phyloP scores from a whole-genome alignment of 2,113 vertebrate genomes.

The Aspidoscelis tigris region DNA sequence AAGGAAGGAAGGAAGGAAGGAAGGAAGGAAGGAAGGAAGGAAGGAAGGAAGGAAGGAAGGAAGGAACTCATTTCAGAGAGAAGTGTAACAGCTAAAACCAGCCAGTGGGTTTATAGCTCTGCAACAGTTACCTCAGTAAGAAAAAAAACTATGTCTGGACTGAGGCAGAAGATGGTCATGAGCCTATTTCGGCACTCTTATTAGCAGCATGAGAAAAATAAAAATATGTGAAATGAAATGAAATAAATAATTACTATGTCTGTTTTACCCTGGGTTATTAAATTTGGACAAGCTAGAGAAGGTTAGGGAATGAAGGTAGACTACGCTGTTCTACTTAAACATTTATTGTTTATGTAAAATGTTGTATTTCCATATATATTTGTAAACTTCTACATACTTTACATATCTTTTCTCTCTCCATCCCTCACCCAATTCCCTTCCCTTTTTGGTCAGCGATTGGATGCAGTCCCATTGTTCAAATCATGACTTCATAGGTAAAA shows the following conservation, averaged over 20 bases:
- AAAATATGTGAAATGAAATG: too few relatives aligned
- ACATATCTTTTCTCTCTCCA: too few relatives aligned
- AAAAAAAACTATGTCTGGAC: not conserved
- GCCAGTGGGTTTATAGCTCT: not conserved
- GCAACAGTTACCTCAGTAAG: not conserved
- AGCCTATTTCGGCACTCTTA: not conserved
- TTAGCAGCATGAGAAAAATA: not conserved
- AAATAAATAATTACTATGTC: not conserved
- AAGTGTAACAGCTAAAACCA: not conserved
- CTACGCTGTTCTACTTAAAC: not conserved
- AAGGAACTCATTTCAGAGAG: not conserved
- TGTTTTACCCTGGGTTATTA: not conserved
- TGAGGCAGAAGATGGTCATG: not conserved
- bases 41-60: too few relatives aligned
- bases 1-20: too few relatives aligned
- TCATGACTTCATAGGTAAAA: too few relatives aligned
- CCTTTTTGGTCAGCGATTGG: too few relatives aligned
- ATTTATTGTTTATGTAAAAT: too few relatives aligned
- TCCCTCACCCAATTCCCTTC: too few relatives aligned
- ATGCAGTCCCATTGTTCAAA: too few relatives aligned
- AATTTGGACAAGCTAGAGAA: not conserved
- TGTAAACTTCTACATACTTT: too few relatives aligned
- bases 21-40: too few relatives aligned
- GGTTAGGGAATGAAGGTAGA: not conserved
- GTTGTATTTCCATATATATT: too few relatives aligned